Evolutionary conservation across 2,888 invertebrate genomes (phyloP).

Genomic region (Diabrotica balteata): DNA sequence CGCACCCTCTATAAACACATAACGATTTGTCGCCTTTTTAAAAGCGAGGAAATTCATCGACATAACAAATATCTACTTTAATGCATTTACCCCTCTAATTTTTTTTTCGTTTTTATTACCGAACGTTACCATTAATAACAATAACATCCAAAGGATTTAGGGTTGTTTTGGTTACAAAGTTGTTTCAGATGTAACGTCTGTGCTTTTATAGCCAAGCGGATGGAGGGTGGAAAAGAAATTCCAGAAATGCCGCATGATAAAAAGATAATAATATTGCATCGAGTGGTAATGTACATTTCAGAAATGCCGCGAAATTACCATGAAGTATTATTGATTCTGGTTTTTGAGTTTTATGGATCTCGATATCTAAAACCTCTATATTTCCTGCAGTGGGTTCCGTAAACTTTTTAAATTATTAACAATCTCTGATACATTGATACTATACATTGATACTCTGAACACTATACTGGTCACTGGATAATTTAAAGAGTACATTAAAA

Average conservation of each 20-base stretch:
- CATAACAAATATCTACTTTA: constrained; percentile 12
- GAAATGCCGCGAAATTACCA: not conserved
- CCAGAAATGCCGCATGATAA: not conserved
- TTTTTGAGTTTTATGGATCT: too few species aligned
- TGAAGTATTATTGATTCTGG: too few species aligned
- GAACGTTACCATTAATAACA: constrained; percentile 6
- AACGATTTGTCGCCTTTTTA: constrained; percentile 15
- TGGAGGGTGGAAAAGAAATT: not conserved
- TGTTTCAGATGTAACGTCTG: constrained; percentile 17
- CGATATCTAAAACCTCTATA: too few species aligned
- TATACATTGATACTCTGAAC: too few species aligned
- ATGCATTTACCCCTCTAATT: not conserved
- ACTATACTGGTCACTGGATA: too few species aligned
- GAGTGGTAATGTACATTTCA: not conserved
- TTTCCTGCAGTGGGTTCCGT: too few species aligned
- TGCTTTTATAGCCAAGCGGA: not conserved
- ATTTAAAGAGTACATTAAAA: too few species aligned
- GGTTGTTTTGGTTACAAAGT: constrained; percentile 14
- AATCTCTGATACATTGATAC: too few species aligned
- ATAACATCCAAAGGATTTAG: constrained; percentile 4
- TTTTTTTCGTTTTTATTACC: not conserved
- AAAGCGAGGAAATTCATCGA: not conserved
- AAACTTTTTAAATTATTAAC: too few species aligned
- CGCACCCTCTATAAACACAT: constrained; percentile 9
- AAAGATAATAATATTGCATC: too few species aligned